phyloP scores from a whole-genome alignment of 1,140 invertebrate genomes.

The Brachionus koreanus region DNA sequence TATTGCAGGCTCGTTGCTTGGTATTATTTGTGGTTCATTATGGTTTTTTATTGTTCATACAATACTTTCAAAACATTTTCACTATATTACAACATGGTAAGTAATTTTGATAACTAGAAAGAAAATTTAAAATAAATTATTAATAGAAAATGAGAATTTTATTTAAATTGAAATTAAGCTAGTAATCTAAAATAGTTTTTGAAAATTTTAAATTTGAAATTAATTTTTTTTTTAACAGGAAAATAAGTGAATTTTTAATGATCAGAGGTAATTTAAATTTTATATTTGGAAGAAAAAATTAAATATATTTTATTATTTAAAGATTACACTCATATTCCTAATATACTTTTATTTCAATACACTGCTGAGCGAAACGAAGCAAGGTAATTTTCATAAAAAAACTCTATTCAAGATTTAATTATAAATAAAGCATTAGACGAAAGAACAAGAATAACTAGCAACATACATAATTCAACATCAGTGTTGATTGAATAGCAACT shows the following conservation, averaged over 20 bases:
- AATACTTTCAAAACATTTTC: slow-evolving; percentile 78
- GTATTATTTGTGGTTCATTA: slow-evolving; percentile 66
- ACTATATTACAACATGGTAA: slow-evolving; percentile 78
- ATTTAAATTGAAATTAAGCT: neutral
- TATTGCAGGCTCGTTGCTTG: slow-evolving; percentile 69
- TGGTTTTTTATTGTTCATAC: slow-evolving; percentile 77
- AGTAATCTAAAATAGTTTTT: neutral
- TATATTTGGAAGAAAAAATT: neutral
- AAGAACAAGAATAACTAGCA: slow-evolving; percentile 18
- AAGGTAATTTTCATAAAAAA: slow-evolving; percentile 2
- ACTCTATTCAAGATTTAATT: neutral
- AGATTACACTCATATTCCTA: slow-evolving; percentile 31
- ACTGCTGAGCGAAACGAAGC: slow-evolving; percentile 38
- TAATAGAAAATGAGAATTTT: too few species aligned
- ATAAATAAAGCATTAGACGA: neutral
- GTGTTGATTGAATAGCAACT: neutral
- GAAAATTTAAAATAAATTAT: too few species aligned
- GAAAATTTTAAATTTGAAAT: too few species aligned
- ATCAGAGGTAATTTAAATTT: slow-evolving; percentile 33
- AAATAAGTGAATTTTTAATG: slow-evolving; percentile 43
- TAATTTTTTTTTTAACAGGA: slow-evolving; percentile 12
- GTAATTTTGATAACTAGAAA: slow-evolving; percentile 50
- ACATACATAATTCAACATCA: neutral
- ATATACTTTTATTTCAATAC: slow-evolving; percentile 35
- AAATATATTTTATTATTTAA: neutral